Evolutionary conservation across 2,113 vertebrate genomes (phyloP).

Genomic region (Pelodiscus sinensis): DNA sequence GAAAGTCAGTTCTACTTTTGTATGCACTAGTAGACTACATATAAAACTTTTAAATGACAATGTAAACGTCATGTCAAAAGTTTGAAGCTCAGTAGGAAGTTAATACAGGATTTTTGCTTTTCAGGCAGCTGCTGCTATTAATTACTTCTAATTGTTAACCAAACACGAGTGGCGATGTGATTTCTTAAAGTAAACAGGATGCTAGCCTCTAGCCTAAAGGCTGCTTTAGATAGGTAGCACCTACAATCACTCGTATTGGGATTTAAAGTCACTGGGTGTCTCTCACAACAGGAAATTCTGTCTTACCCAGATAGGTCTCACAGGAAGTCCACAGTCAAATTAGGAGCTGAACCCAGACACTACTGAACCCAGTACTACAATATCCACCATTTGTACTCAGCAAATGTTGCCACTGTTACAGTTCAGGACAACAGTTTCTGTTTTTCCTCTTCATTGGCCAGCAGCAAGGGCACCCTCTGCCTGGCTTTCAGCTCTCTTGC

Average conservation of each 20-base stretch:
- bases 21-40: constrained; percentile 34
- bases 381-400: neutral
- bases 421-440: neutral
- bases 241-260: rapidly evolving
- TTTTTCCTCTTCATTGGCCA: neutral
- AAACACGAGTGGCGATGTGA: neutral
- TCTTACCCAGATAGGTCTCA: neutral
- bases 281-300: neutral
- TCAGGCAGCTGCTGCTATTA: neutral
- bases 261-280: neutral
- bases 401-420: neutral
- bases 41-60: constrained; percentile 49
- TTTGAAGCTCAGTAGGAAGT: constrained; percentile 11
- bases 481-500: neutral
- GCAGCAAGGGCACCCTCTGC: neutral
- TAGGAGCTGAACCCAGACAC: neutral
- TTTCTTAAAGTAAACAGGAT: neutral
- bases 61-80: neutral
- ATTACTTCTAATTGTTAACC: constrained; percentile 7
- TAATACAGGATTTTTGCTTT: constrained; percentile 37
- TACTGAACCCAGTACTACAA: too few species aligned
- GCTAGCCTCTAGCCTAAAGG: neutral
- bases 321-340: neutral
- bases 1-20: constrained; percentile 48
- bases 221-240: neutral